Percentiles rank a stretch among this genome's conserved stretches.
These are phyloP conservation scores for Mesodorylaimus sp. DNA, from an alignment of 2,888 invertebrate species.

Conservation along the genomic window DNA sequence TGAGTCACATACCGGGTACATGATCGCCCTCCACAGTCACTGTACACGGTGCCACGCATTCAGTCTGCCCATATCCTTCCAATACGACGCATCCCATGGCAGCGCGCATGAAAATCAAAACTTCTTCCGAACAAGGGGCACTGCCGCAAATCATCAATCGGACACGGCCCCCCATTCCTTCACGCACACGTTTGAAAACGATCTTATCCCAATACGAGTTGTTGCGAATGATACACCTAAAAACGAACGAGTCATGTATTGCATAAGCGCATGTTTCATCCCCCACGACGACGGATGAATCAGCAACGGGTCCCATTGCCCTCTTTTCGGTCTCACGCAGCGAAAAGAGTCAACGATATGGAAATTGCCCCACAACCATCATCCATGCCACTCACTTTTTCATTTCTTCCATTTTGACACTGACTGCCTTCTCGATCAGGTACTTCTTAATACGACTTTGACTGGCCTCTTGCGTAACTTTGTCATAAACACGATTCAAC, in stretches of 20 bases:
- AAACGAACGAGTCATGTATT: too few relatives aligned
- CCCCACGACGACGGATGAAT: too few relatives aligned
- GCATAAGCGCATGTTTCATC: too few relatives aligned
- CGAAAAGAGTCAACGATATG: too few relatives aligned
- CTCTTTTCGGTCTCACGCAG: too few relatives aligned
- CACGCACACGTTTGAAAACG: constrained; percentile 32
- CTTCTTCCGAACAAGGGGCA: constrained; percentile 79
- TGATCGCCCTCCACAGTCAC: constrained; percentile 33
- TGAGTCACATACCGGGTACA: constrained; percentile 16
- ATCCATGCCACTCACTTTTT: too few relatives aligned
- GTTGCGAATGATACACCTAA: constrained; percentile 32
- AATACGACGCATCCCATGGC: constrained; percentile 49
- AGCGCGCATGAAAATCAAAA: constrained; percentile 77
- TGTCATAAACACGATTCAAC: constrained; percentile 84
- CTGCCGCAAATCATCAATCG: constrained; percentile 47
- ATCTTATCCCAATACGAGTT: constrained; percentile 33
- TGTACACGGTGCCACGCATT: constrained; percentile 48
- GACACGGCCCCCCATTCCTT: constrained; percentile 30
- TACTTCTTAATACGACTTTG: constrained; percentile 21
- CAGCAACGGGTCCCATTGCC: too few relatives aligned
- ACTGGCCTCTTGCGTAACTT: constrained; percentile 33
- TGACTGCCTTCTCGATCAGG: constrained; percentile 22
- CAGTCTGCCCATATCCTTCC: constrained; percentile 31
- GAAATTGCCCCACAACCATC: too few relatives aligned
- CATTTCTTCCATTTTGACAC: constrained; percentile 21